These are phyloP conservation scores for Apostichopus japonicus DNA, from an alignment of 35 echinoderm and acorn worm species.

Conservation along the genomic window DNA sequence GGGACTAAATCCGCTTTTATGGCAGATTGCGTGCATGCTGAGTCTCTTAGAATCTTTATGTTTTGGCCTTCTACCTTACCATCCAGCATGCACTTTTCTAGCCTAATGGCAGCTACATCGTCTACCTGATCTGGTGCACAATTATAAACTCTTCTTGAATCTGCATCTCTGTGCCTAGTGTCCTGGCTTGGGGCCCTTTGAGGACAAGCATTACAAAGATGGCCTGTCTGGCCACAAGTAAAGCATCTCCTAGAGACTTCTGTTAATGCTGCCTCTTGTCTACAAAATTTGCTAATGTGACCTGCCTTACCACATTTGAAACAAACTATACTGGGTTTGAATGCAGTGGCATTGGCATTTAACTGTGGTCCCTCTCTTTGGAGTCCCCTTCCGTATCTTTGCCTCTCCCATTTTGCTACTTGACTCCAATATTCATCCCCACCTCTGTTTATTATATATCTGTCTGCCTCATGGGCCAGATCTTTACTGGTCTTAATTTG, in stretches of 20 bases:
- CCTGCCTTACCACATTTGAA: background rate
- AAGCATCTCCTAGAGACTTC: background rate
- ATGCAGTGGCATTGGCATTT: background rate
- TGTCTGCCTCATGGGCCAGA: background rate
- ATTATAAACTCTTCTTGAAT: background rate
- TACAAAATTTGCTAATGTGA: background rate
- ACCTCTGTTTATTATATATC: too few relatives aligned
- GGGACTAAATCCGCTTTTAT: background rate
- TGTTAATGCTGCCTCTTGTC: background rate
- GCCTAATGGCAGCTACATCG: background rate
- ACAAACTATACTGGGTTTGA: background rate
- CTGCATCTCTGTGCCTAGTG: too few relatives aligned
- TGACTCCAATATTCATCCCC: too few relatives aligned
- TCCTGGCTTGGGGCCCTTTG: background rate
- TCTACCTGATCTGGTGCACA: background rate
- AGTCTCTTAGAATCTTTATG: too few relatives aligned
- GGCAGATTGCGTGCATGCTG: background rate
- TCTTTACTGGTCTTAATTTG: background rate
- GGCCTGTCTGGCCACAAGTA: background rate
- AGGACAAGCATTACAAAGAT: background rate
- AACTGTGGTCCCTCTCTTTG: background rate
- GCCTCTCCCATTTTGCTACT: background rate
- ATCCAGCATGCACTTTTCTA: background rate
- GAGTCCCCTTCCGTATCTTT: background rate
- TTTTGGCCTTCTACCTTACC: background rate